Evolutionary conservation across 2,113 vertebrate genomes (phyloP), one percentile per base, ranked within the genome.

Genomic region (Desmodus rotundus): DNA sequence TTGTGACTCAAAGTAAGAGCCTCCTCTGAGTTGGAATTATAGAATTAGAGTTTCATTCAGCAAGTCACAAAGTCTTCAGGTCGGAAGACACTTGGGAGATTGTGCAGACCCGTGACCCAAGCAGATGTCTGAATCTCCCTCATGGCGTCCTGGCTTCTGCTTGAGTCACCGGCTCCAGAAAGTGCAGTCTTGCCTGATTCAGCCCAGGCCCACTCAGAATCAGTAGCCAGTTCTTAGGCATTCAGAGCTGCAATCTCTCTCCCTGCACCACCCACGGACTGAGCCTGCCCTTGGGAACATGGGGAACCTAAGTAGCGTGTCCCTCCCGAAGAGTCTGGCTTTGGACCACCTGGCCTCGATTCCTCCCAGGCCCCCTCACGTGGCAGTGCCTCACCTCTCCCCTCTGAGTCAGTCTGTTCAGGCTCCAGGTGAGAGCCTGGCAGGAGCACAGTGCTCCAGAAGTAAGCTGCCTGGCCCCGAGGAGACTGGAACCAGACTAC

Each of bases 41-140:
- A 95, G 93, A 95, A 89, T 92, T 80, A 87, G 92, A 92, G 89
- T 84, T 87, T 94, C 72, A 54, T 54, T 96, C 72, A 36, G 68
- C 87, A 17, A 41, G 13, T 74, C 78, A 70, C 92, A 56, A 8
- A 67, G 38, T 52, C 90, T 94, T 84, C 74, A 67, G 50, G 70
- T 36, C 47, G 73, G 74, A 87, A 80, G 81, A 82, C 76, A 82
- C 43, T 58, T 16, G 65, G 70, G 86, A 92, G 65, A 58, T 41
- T 47, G 65, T 93, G 78, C 80, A 72, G 93, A 45, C 58, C 80
- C 31, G 2, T 43, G 88, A 80, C 68, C 92, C 65, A 54, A n/a
- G 85, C 78, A 78, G 68, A 67, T 1, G 50, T 65, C 68, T 45
- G 93, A 28, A 2, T 87, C 38, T 45, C 56, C 65, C 17, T 12